A percentile compares a stretch with the other conserved stretches of the same genome.
Conservation (phyloP, 2,113 vertebrate species). For the Casuarius casuarius region DNA sequence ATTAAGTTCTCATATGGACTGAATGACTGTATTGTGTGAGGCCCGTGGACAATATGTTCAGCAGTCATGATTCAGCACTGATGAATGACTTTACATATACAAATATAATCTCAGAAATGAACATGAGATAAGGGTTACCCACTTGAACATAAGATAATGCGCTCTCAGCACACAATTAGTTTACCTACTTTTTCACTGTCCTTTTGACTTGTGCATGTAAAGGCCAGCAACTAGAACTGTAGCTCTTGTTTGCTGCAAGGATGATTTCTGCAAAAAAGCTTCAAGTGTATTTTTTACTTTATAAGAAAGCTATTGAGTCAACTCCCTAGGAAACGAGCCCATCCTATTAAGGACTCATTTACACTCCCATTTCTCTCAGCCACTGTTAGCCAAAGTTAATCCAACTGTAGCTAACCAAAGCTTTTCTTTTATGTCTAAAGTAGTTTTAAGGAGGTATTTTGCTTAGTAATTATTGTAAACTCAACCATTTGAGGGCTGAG, state of each 20-base stretch:
- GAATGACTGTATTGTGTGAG: background rate
- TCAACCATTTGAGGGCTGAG: background rate
- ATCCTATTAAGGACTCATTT: background rate
- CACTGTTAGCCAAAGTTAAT: background rate
- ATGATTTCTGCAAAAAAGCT: background rate
- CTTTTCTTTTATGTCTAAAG: background rate
- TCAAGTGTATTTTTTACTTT: background rate
- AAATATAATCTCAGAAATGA: background rate
- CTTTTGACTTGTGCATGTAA: background rate
- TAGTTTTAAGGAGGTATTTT: background rate
- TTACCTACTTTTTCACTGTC: background rate
- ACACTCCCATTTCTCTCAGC: background rate
- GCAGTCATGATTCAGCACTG: background rate
- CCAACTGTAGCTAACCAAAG: background rate
- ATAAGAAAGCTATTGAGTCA: background rate
- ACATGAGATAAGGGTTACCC: background rate
- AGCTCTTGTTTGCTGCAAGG: background rate
- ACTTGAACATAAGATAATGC: background rate
- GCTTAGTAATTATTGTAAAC: background rate
- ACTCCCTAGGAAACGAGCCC: background rate
- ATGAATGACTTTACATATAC: background rate
- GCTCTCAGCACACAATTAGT: background rate
- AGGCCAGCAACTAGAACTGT: background rate
- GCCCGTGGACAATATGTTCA: accelerated
- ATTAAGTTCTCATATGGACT: background rate